phyloP scores from a whole-genome alignment of 1,140 invertebrate genomes.

The Pseudoatta argentina region DNA sequence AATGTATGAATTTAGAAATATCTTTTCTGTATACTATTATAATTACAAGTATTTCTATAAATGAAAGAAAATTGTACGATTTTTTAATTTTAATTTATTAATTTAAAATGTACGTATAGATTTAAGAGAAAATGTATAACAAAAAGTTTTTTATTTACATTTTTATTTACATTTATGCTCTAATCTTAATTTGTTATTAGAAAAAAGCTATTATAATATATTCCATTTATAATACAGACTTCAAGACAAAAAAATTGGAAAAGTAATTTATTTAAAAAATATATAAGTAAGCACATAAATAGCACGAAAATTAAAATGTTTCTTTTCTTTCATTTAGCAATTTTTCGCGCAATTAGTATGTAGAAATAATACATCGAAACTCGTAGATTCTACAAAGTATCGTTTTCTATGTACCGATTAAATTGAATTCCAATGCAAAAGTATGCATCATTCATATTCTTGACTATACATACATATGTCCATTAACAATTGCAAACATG shows the following conservation, averaged over 20 bases:
- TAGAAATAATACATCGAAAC: background rate
- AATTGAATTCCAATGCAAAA: conserved; percentile 2
- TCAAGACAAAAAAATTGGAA: no score
- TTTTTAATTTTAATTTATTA: no score
- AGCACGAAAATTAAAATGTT: no score
- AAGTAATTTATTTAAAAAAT: no score
- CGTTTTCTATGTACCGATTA: background rate
- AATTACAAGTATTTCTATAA: background rate
- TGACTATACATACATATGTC: background rate
- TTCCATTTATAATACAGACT: no score
- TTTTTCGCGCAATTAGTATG: background rate
- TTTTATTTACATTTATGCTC: no score
- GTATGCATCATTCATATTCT: background rate
- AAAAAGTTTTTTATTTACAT: no score
- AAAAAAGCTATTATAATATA: no score
- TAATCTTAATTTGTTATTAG: no score
- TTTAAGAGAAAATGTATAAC: no score
- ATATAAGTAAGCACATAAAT: no score
- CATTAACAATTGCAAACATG: background rate
- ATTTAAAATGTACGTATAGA: no score
- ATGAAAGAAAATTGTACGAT: background rate
- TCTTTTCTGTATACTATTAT: background rate
- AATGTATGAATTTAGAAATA: background rate
- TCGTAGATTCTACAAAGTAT: background rate
- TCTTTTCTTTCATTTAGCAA: background rate